Evolutionary conservation across 2,113 vertebrate species (phyloP), one percentile per base, ranked within the genome.

Genomic region (Catharus fuscescens): DNA sequence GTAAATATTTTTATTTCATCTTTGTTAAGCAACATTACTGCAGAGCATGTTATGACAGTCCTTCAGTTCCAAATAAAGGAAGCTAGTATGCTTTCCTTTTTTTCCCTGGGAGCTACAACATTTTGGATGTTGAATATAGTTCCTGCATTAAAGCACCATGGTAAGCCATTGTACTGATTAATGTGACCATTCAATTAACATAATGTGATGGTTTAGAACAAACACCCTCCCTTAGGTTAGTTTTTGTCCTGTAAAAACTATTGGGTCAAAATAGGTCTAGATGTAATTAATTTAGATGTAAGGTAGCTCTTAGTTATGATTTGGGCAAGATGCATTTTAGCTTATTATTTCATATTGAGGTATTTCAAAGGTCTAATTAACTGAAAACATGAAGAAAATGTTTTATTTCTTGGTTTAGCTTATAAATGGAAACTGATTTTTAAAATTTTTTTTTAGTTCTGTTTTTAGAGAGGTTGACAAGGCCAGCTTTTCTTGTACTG

Each of bases 1-100:
- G 56, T 91, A 92, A 96, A 86, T 92, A 88, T 88, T 91, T 89
- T 79, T 84, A 40, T 69, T 82, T 34, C n/a, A 25, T 72, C 54
- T 86, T 90, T 90, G 28, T 86, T 89, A 90, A 80, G 59, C n/a
- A 84, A 13, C 5, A 3, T 28, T 64, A 67, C 54, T 92, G 54
- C 36, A 62, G 59, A 86, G 71, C 29, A 8, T 47, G 72, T 88
- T 48, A 38, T 40, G 66, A 56, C 28, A 38, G 54, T 45, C 29
- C 54, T 57, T 47, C 60, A 76, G 1, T 86, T 88, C 36, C 79
- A 83, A 52, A n/a, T 73, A 56, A 73, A 90, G n/a, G n/a, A 60
- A 61, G 31, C 25, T 71, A 42, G 25, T 2, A 1, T 38, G 20
- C 57, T 91, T 89, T 81, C 24, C 24, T 2, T 48, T 64, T 87